These are phyloP conservation scores for Poeciliopsis infans DNA, from an alignment of 2,797 vertebrate species.

Conservation along the genomic window DNA sequence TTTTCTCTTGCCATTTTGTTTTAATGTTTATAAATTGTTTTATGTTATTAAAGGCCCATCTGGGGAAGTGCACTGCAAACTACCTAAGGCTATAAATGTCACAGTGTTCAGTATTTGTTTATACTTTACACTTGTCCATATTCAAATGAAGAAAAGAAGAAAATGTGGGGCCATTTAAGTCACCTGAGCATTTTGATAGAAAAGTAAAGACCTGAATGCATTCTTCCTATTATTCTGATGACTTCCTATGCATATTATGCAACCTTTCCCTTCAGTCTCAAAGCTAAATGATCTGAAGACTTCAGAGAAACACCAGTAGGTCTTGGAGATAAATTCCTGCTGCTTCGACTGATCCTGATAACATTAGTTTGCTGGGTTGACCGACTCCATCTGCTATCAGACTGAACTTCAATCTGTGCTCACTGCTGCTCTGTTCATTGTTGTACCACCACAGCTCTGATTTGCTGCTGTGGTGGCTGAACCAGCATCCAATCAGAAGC, in stretches of 20 bases:
- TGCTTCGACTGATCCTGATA: constrained; percentile 29
- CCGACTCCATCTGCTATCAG: constrained; percentile 54
- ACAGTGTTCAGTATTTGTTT: not conserved
- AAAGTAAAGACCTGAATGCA: not conserved
- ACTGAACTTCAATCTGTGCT: constrained; percentile 72
- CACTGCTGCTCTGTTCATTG: constrained; percentile 33
- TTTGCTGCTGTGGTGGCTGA: constrained; percentile 44
- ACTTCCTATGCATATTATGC: not conserved
- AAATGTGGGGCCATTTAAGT: not conserved
- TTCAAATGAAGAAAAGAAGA: not conserved
- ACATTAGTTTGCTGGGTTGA: constrained; percentile 11
- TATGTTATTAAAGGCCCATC: no score
- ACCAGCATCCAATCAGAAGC: constrained; percentile 65
- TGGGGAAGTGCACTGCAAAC: no score
- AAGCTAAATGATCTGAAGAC: not conserved
- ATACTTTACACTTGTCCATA: not conserved
- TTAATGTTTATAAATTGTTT: no score
- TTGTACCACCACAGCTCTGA: constrained; percentile 49
- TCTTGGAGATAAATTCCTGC: constrained; percentile 25
- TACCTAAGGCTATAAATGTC: not conserved
- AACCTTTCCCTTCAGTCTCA: not conserved
- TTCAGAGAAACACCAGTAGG: not conserved
- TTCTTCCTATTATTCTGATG: not conserved
- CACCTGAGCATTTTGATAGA: not conserved
- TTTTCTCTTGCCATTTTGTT: no score